Evolutionary conservation across 2,113 vertebrate species (phyloP).

Genomic region (Pelecanus crispus): DNA sequence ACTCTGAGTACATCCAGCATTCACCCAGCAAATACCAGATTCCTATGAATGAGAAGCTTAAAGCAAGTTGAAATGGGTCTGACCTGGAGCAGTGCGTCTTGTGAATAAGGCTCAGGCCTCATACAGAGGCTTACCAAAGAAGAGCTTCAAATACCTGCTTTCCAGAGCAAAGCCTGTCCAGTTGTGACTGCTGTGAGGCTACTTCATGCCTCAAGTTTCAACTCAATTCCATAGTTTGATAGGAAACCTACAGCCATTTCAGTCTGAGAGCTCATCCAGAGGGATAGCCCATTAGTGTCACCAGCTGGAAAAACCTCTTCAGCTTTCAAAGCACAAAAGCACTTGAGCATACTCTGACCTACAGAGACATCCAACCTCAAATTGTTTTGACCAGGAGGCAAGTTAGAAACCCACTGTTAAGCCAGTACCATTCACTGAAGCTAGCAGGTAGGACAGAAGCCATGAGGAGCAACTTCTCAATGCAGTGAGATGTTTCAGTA

Average conservation of each 20-base stretch:
- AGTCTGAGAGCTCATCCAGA: background rate
- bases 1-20: background rate
- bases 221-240: background rate
- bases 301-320: background rate
- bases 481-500: background rate
- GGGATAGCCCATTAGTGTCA: background rate
- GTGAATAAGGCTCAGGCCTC: background rate
- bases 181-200: background rate
- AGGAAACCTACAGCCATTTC: background rate
- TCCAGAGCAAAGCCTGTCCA: background rate
- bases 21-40: background rate
- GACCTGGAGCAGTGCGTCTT: background rate
- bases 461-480: background rate
- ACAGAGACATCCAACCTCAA: background rate
- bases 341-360: background rate
- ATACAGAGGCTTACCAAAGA: background rate
- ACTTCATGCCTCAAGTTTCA: background rate
- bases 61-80: background rate
- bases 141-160: background rate
- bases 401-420: background rate
- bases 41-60: background rate
- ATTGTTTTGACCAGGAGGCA: background rate
- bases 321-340: background rate
- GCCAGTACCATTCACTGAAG: rapidly evolving
- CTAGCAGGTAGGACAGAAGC: background rate